Conservation (phyloP, 1,140 invertebrate species). For the Theocolax elegans region DNA sequence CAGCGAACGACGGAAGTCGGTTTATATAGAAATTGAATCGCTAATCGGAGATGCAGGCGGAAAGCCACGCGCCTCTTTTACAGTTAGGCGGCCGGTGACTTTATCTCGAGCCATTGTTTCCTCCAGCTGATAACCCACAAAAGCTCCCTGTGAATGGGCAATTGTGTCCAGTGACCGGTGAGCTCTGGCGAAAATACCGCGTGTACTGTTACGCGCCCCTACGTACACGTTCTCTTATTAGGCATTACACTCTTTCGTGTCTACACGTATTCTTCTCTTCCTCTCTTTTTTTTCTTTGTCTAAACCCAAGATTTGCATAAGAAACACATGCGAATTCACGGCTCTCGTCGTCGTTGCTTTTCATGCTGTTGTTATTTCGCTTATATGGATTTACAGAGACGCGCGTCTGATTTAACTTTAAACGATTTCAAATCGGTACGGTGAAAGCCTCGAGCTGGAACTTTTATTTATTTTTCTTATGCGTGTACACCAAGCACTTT, state of each 20-base stretch:
- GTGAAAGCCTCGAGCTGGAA: no score
- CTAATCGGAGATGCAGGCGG: conserved; percentile 1
- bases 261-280: background rate
- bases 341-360: no score
- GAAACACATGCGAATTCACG: no score
- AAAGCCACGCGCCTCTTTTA: background rate
- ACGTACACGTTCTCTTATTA: conserved; percentile 9
- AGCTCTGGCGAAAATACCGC: background rate
- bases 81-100: conserved; percentile 30
- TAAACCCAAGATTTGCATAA: no score
- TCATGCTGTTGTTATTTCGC: no score
- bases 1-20: no score
- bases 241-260: background rate
- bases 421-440: no score
- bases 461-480: no score
- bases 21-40: conserved; percentile 6
- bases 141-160: conserved; percentile 29
- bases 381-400: no score
- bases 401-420: no score
- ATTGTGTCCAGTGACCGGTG: conserved; percentile 15
- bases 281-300: background rate
- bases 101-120: conserved; percentile 39
- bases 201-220: conserved; percentile 19
- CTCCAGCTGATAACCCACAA: conserved; percentile 34
- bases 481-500: no score